These are phyloP conservation scores for Schizopygopsis malacanthus DNA, from an alignment of 2,797 vertebrate species.

Conservation along the genomic window DNA sequence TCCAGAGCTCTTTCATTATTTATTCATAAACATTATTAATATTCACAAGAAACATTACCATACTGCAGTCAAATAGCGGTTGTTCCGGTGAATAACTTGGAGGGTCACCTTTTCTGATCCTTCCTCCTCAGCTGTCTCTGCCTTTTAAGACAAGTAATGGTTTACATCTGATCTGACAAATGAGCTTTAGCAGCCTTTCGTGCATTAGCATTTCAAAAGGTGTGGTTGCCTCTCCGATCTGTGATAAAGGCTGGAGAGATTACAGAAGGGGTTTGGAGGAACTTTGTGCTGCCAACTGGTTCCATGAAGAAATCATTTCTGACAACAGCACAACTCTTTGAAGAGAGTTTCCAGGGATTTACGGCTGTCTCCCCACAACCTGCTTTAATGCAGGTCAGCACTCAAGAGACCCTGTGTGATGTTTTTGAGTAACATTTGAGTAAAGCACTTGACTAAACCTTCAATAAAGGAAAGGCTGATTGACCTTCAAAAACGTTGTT, in stretches of 20 bases:
- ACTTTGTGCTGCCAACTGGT: constrained; percentile 39
- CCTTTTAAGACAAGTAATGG: constrained; percentile 51
- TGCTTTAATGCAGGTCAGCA: constrained; percentile 38
- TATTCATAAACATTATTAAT: constrained; percentile 39
- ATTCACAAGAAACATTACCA: constrained; percentile 8
- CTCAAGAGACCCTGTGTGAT: background rate
- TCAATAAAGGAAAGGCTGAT: background rate
- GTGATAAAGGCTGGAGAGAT: constrained; percentile 51
- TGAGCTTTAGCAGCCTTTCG: constrained; percentile 54
- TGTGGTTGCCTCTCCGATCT: constrained; percentile 36
- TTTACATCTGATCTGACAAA: constrained; percentile 62
- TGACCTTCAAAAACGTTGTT: background rate
- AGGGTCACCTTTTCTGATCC: constrained; percentile 37
- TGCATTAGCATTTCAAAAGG: constrained; percentile 65
- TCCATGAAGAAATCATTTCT: constrained; percentile 39
- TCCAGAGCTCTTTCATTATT: constrained; percentile 23
- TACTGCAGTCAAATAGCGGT: background rate
- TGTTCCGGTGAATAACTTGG: constrained; percentile 16
- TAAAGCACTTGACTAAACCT: constrained; percentile 2
- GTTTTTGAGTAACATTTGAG: constrained; percentile 3
- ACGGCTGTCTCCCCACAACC: background rate
- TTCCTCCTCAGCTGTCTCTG: constrained; percentile 28
- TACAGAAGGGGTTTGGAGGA: constrained; percentile 40
- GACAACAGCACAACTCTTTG: constrained; percentile 54
- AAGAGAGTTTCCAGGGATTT: constrained; percentile 52